phyloP scores from a whole-genome alignment of 1,140 invertebrate species.

The Oscheius sp. region DNA sequence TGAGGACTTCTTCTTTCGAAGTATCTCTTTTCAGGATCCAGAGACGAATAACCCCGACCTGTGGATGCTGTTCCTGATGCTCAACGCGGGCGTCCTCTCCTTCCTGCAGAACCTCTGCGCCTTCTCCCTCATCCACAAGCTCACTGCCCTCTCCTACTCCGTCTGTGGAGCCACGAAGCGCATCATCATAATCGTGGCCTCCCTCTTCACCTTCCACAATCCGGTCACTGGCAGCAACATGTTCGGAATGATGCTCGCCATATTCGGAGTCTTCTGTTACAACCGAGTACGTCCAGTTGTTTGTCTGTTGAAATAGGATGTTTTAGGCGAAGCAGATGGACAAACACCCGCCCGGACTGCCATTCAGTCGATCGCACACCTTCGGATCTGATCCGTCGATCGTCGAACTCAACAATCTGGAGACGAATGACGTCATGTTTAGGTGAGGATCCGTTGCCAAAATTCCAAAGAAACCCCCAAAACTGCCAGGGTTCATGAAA shows the following conservation, averaged over 20 bases:
- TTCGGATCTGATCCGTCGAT: neutral
- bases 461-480: neutral
- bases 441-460: neutral
- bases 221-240: constrained; percentile 84
- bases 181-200: constrained; percentile 85
- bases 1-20: constrained; percentile 34
- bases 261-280: constrained; percentile 83
- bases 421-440: constrained; percentile 2
- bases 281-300: too few relatives aligned
- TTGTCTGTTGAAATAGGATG: too few relatives aligned
- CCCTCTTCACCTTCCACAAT: constrained; percentile 82
- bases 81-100: constrained; percentile 80
- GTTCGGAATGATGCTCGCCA: constrained; percentile 84
- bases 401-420: constrained; percentile 2
- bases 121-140: constrained; percentile 80
- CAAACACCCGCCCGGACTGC: neutral
- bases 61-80: constrained; percentile 67
- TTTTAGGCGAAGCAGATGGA: constrained; percentile 10
- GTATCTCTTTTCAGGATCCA: constrained; percentile 49
- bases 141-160: constrained; percentile 87
- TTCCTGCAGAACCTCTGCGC: constrained; percentile 92
- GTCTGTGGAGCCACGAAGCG: constrained; percentile 93
- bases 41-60: constrained; percentile 41
- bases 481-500: neutral
- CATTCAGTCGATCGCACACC: neutral